Percentiles rank a stretch among this genome's conserved stretches.
phyloP scores from a whole-genome alignment of 2,797 vertebrate genomes.

The Mycteria americana region DNA sequence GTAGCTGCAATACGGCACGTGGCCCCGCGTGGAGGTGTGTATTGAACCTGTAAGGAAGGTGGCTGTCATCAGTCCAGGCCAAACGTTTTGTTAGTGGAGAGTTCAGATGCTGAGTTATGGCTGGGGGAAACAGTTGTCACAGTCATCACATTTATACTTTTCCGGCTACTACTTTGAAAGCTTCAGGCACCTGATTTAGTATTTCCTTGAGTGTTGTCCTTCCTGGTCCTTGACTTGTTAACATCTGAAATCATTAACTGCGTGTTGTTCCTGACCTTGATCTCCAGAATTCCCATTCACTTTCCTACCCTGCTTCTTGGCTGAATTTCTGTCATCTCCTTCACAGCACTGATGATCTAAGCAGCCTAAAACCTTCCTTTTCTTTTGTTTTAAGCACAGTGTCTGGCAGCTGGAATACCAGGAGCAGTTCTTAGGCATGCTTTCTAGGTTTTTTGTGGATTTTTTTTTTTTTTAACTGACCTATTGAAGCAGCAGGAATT shows the following conservation, averaged over 20 bases:
- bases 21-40: background rate
- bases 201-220: background rate
- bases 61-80: background rate
- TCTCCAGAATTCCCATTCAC: background rate
- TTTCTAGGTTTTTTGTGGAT: background rate
- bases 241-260: background rate
- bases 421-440: background rate
- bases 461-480: background rate
- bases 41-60: background rate
- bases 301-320: background rate
- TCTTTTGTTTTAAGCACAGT: background rate
- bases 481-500: background rate
- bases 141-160: background rate
- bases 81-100: background rate
- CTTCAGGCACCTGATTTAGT: background rate
- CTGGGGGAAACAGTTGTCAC: background rate
- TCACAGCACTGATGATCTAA: background rate
- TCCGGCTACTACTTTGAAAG: background rate
- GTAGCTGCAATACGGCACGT: accelerated
- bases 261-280: background rate
- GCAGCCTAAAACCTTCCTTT: background rate
- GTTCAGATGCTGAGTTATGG: background rate
- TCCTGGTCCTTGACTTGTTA: background rate
- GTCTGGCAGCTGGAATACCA: background rate
- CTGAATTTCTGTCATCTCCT: background rate